Base-by-base conservation (phyloP, 2,888 invertebrate species). In the Drosophila niveifrons region DNA sequence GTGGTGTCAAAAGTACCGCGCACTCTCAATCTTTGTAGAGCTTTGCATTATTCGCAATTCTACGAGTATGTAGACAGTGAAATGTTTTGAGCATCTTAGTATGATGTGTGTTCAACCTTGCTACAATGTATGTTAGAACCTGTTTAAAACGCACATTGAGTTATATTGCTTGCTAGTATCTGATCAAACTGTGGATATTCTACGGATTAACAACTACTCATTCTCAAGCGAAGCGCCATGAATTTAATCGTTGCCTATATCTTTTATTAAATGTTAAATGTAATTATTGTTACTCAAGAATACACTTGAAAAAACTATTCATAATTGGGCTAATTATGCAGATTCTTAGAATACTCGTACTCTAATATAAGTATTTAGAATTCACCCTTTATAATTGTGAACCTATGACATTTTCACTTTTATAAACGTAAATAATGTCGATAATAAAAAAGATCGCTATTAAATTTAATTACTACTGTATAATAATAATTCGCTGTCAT, bases 61-160 rank as follows among this genome's bases (percentile, higher is more conserved):
- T n/a, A n/a, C n/a, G n/a, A n/a, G 7, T 2, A 3, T 41, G 43
- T 48, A 57, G 23, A n/a, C 56, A 44, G n/a, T 36, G 31, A 57
- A 28, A n/a, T 65, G 41, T 10, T 28, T 48, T 17, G 23, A 39
- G 44, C 23, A 52, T 29, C 43, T 62, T 29, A 43, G 6, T 13
- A 6, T 13, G 13, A 13, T 50, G 34, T 18, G 34, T 18, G 34
- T 50, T 55, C 44, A 23, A 17, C 43, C 43, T 57, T 44, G 53
- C 9, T 8, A 50, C 34, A 29, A 62, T 15, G 47, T 52, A n/a
- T n/a, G n/a, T n/a, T n/a, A 31, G 15, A 72, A 72, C 72, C 64
- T 36, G 75, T 72, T 75, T 52, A 0, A 17, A 44, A 29, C 15
- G 50, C n/a, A 59, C 15, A 36, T 29, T 31, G 13, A 17, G 34